Percentiles rank a stretch among this genome's conserved stretches.
These are phyloP conservation scores for Scolopax mira DNA, from an alignment of 2,113 vertebrate genomes.

Conservation along the genomic window DNA sequence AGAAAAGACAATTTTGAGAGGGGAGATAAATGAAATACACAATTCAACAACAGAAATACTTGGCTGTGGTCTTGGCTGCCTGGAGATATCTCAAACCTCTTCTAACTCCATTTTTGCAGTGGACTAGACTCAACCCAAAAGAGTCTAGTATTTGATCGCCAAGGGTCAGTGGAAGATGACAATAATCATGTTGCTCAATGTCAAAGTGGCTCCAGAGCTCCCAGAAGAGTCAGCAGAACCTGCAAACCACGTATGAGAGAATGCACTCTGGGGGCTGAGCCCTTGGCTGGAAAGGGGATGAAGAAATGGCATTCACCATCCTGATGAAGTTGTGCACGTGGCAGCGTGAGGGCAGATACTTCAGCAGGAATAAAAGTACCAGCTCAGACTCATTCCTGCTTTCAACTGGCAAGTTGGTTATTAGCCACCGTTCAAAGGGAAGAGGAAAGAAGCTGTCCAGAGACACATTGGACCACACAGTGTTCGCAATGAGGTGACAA, in stretches of 20 bases:
- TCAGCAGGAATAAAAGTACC: background rate
- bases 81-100: background rate
- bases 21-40: background rate
- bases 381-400: background rate
- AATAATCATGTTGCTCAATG: background rate
- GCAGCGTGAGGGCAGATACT: background rate
- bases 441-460: background rate
- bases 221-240: background rate
- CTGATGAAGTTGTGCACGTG: fast-evolving
- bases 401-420: background rate
- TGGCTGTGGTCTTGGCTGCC: background rate
- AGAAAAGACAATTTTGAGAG: background rate
- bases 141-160: background rate
- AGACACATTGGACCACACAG: background rate
- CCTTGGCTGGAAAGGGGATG: background rate
- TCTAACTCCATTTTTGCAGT: background rate
- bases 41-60: background rate
- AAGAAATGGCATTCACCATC: background rate
- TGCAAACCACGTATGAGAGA: background rate
- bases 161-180: background rate
- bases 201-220: background rate
- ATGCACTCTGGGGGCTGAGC: background rate
- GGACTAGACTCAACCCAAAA: background rate
- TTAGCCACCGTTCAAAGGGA: background rate
- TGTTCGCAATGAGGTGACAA: background rate